Percentiles rank a stretch among this genome's conserved stretches.
Conservation (phyloP, 2,797 vertebrate genomes). For the Ctenopoma multispine region DNA sequence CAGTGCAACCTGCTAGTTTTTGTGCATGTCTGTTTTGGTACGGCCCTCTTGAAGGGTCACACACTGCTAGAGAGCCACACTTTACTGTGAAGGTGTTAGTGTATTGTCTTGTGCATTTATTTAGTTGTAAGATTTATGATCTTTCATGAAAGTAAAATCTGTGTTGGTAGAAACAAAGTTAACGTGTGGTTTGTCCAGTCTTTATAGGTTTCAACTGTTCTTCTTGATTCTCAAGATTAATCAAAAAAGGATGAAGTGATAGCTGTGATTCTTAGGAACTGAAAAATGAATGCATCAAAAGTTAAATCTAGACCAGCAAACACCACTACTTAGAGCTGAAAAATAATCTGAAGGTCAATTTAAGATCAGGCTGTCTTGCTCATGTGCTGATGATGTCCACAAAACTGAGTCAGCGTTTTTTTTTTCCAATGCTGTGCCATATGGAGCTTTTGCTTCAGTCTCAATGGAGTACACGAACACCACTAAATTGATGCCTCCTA, state of each 20-base stretch:
- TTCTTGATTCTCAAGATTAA: background rate
- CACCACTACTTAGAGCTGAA: too few species aligned
- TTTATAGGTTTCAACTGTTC: background rate
- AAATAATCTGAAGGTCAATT: too few species aligned
- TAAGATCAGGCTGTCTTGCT: slow-evolving; percentile 17
- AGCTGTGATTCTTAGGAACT: too few species aligned
- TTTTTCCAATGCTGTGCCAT: slow-evolving; percentile 19
- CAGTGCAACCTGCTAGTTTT: background rate
- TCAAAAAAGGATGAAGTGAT: too few species aligned
- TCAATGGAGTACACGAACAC: background rate
- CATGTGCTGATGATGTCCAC: slow-evolving; percentile 30
- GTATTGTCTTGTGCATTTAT: too few species aligned
- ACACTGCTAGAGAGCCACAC: background rate
- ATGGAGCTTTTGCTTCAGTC: slow-evolving; percentile 16
- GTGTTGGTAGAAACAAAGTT: background rate
- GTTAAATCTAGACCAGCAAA: too few species aligned
- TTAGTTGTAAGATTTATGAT: too few species aligned
- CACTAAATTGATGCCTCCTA: background rate
- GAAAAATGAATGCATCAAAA: too few species aligned
- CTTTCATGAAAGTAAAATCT: background rate
- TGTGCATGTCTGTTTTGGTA: background rate
- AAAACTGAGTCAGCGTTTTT: slow-evolving; percentile 29
- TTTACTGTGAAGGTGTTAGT: background rate
- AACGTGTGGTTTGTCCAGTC: background rate
- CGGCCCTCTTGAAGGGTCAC: background rate